Conservation (phyloP, 1,140 invertebrate genomes). For the Archivesica marissinica region DNA sequence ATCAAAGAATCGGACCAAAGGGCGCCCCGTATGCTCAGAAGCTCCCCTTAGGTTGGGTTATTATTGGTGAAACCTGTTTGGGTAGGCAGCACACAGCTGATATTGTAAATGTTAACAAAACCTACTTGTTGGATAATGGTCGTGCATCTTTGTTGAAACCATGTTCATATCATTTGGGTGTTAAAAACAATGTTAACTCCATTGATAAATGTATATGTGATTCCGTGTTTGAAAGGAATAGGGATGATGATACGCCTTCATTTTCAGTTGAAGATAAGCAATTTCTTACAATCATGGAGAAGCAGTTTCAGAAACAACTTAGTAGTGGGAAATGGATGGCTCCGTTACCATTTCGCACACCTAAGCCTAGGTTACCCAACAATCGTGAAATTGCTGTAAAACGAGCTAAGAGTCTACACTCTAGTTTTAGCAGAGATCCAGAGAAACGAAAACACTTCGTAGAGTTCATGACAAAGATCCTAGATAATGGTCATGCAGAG, state of each 20-base stretch:
- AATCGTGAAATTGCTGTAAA: not conserved
- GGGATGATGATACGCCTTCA: not conserved
- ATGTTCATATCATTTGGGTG: not conserved
- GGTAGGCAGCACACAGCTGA: slow-evolving; percentile 4
- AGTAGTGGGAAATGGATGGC: not conserved
- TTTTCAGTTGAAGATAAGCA: slow-evolving; percentile 7
- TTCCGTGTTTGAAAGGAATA: not conserved
- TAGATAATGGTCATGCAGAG: not conserved
- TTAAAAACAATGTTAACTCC: not conserved
- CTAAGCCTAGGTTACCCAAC: not conserved
- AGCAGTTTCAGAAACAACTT: not conserved
- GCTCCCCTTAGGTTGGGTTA: slow-evolving; percentile 11
- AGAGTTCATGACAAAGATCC: not conserved
- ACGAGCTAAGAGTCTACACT: not conserved
- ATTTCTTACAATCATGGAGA: not conserved
- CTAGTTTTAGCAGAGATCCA: not conserved
- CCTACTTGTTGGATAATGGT: not conserved
- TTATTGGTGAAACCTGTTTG: slow-evolving; percentile 10
- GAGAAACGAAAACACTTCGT: not conserved
- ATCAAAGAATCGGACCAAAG: not conserved
- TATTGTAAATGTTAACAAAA: slow-evolving; percentile 20
- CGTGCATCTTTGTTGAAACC: not conserved
- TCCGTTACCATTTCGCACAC: not conserved
- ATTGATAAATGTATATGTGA: no score
- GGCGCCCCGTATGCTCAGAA: not conserved